Conservation (phyloP, 2,113 vertebrate genomes). For the Solea senegalensis region DNA sequence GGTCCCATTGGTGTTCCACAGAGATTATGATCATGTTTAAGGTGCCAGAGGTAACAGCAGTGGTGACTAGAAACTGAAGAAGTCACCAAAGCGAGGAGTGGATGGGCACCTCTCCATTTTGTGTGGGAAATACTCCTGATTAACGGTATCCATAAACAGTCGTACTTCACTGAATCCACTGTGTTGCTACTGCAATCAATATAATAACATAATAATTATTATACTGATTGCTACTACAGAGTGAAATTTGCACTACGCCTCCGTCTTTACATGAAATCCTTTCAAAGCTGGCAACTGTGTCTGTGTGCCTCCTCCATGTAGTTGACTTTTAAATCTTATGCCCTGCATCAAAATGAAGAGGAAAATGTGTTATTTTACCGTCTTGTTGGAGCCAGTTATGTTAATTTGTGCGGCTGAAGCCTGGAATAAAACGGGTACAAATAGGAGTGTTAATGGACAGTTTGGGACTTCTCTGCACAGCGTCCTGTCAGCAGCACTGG, state of each 20-base stretch:
- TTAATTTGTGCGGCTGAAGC: conserved; percentile 55
- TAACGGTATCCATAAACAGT: conserved; percentile 9
- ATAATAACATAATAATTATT: not conserved
- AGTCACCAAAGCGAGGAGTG: conserved; percentile 11
- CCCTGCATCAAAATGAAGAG: conserved; percentile 37
- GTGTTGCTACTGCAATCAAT: conserved; percentile 11
- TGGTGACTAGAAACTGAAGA: conserved; percentile 9
- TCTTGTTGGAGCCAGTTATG: conserved; percentile 63
- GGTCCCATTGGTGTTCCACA: conserved; percentile 17
- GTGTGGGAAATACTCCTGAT: not conserved
- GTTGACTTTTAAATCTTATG: conserved; percentile 36
- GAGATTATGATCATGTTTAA: conserved; percentile 8
- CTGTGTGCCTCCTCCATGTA: conserved; percentile 8
- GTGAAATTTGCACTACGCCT: not conserved
- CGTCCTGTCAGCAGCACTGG: conserved; percentile 14
- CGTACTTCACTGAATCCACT: not conserved
- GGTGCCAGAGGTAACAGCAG: conserved; percentile 22
- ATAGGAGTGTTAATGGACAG: conserved; percentile 63
- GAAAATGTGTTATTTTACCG: conserved; percentile 46
- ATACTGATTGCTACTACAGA: not conserved
- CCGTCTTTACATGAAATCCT: conserved; percentile 29
- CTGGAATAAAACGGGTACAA: conserved; percentile 52
- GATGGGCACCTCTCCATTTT: not conserved
- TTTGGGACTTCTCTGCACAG: conserved; percentile 44
- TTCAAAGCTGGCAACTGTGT: conserved; percentile 32